These are phyloP conservation scores for Sylvia atricapilla DNA, from an alignment of 2,113 vertebrate species.

Conservation along the genomic window DNA sequence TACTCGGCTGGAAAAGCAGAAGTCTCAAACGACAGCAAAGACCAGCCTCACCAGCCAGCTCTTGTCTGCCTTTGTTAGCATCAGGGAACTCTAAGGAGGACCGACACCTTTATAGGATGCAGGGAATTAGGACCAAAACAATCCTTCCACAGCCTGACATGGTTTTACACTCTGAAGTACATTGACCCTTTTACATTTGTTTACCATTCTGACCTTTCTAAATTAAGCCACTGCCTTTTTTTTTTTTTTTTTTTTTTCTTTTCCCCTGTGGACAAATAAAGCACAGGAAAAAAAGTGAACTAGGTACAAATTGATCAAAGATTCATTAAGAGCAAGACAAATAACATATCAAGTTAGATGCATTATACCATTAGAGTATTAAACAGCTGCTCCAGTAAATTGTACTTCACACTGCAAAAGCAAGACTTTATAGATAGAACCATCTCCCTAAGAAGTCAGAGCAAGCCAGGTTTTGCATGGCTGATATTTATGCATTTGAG, in stretches of 20 bases:
- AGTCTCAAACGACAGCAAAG: background rate
- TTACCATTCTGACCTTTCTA: conserved; percentile 64
- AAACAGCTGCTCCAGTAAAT: conserved; percentile 48
- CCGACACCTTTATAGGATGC: conserved; percentile 21
- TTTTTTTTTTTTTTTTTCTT: conserved; percentile 16
- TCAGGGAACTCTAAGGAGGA: conserved; percentile 56
- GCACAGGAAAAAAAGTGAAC: background rate
- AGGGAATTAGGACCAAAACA: conserved; percentile 64
- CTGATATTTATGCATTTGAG: conserved; percentile 8
- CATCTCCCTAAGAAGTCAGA: background rate
- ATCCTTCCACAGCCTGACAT: conserved; percentile 48
- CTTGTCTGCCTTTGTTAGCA: conserved; percentile 66
- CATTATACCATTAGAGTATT: conserved; percentile 2
- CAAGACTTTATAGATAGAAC: conserved; percentile 17
- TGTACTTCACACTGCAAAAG: conserved; percentile 42
- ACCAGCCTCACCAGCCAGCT: conserved; percentile 13
- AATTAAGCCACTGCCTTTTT: conserved; percentile 27
- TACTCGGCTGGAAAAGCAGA: conserved; percentile 1
- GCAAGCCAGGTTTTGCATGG: background rate
- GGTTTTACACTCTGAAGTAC: conserved; percentile 44
- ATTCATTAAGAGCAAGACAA: conserved; percentile 45
- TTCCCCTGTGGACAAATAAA: conserved; percentile 36
- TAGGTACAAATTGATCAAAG: conserved; percentile 62
- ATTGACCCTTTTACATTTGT: conserved; percentile 63
- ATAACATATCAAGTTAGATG: conserved; percentile 36